Conservation (phyloP, 1,140 invertebrate species). For the Ladona fulva region DNA sequence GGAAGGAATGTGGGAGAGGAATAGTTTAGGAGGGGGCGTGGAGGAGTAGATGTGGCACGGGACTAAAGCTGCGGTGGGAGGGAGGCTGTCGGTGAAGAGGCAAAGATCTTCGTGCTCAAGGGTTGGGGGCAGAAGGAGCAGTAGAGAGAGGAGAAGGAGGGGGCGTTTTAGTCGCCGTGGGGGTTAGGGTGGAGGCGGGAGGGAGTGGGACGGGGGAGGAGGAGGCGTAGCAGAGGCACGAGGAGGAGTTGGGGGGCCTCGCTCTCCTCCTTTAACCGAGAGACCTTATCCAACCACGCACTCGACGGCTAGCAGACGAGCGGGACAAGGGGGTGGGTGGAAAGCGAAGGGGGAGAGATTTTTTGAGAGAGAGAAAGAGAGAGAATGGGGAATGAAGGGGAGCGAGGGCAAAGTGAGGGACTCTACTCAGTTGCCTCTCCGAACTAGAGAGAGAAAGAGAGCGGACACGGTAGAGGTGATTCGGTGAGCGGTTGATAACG, state of each 20-base stretch:
- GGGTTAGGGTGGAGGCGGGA: constrained; percentile 4
- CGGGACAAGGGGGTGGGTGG: neutral
- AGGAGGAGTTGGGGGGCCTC: too few relatives aligned
- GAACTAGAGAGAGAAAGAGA: neutral
- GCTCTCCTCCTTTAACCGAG: too few relatives aligned
- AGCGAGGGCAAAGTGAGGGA: neutral
- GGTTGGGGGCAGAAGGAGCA: neutral
- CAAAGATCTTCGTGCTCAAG: neutral
- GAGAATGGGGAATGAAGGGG: neutral
- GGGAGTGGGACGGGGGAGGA: too few relatives aligned
- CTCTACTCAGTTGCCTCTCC: neutral
- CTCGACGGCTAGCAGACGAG: neutral
- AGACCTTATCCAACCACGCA: constrained; percentile 1
- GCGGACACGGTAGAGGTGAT: neutral
- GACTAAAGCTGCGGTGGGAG: neutral
- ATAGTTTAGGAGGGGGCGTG: constrained; percentile 6
- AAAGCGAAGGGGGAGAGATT: neutral
- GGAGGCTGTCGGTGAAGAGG: neutral
- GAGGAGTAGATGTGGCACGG: neutral
- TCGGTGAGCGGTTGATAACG: too few relatives aligned
- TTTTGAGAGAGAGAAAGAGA: neutral
- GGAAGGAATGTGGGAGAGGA: neutral
- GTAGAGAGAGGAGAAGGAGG: neutral
- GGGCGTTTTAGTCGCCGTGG: neutral
- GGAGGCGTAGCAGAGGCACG: too few relatives aligned